Evolutionary conservation across 2,113 vertebrate species (phyloP).

Genomic region (Gracilinanus agilis): DNA sequence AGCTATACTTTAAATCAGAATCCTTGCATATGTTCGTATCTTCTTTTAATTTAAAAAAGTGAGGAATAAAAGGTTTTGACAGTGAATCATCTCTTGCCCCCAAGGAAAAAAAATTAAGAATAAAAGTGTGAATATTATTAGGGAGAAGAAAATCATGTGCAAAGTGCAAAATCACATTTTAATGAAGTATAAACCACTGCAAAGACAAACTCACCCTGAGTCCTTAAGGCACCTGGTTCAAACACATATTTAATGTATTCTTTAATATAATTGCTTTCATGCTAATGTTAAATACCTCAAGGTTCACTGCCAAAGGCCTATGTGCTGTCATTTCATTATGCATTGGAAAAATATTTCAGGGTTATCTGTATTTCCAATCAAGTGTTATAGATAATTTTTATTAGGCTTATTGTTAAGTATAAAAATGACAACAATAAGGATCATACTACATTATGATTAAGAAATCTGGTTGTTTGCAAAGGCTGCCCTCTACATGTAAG

Average conservation of each 20-base stretch:
- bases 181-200: slow-evolving; percentile 73
- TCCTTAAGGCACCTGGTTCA: slow-evolving; percentile 69
- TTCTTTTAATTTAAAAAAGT: neutral
- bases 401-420: neutral
- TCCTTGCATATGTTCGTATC: neutral
- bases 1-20: neutral
- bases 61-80: neutral
- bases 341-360: slow-evolving; percentile 1
- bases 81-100: neutral
- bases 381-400: neutral
- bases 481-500: neutral
- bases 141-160: slow-evolving; percentile 52
- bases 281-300: slow-evolving; percentile 69
- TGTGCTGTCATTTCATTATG: slow-evolving; percentile 23
- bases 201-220: slow-evolving; percentile 71
- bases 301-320: slow-evolving; percentile 43
- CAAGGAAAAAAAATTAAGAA: neutral
- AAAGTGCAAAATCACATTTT: slow-evolving; percentile 67
- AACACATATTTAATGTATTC: slow-evolving; percentile 67
- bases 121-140: slow-evolving; percentile 25
- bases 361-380: neutral
- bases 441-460: neutral
- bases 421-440: neutral
- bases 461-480: neutral
- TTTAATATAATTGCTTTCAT: slow-evolving; percentile 72